Evolutionary conservation across 2,113 vertebrate genomes (phyloP).

Genomic region (Bufo gargarizans): DNA sequence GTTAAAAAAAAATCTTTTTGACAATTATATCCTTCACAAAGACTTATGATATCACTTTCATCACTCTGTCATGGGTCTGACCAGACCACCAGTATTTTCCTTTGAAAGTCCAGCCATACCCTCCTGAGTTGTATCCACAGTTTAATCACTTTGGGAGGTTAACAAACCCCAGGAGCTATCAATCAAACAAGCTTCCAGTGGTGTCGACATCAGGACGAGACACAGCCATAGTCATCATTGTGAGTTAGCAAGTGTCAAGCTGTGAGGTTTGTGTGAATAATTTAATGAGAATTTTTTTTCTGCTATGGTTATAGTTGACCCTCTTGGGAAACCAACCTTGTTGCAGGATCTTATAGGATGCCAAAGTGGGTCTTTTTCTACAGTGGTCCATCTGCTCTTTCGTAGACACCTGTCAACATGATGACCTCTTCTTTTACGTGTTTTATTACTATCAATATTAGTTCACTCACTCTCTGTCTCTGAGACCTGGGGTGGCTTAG

Average conservation of each 20-base stretch:
- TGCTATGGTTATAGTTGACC: slow-evolving; percentile 39
- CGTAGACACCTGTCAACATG: slow-evolving; percentile 44
- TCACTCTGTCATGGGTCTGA: background rate
- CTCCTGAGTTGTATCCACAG: slow-evolving; percentile 4
- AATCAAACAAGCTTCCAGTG: slow-evolving; percentile 51
- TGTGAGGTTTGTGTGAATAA: slow-evolving; percentile 32
- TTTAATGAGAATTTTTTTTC: slow-evolving; percentile 51
- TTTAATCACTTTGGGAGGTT: slow-evolving; percentile 30
- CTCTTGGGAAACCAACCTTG: slow-evolving; percentile 43
- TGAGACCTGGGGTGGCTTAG: slow-evolving; percentile 1
- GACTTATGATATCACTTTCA: background rate
- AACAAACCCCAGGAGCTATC: slow-evolving; percentile 48
- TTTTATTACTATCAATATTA: slow-evolving; percentile 6
- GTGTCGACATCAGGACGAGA: slow-evolving; percentile 40
- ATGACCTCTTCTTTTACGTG: slow-evolving; percentile 40
- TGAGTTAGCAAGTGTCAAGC: slow-evolving; percentile 48
- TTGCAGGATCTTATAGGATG: slow-evolving; percentile 23
- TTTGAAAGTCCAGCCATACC: slow-evolving; percentile 8
- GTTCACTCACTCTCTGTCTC: slow-evolving; percentile 19
- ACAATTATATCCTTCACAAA: background rate
- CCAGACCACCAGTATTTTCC: slow-evolving; percentile 21
- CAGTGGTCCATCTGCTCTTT: slow-evolving; percentile 53
- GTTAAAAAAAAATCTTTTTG: background rate
- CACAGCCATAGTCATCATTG: slow-evolving; percentile 38
- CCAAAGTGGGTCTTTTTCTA: background rate